These are phyloP conservation scores for Xylophagus ater DNA, from an alignment of 2,888 invertebrate genomes.

Conservation along the genomic window DNA sequence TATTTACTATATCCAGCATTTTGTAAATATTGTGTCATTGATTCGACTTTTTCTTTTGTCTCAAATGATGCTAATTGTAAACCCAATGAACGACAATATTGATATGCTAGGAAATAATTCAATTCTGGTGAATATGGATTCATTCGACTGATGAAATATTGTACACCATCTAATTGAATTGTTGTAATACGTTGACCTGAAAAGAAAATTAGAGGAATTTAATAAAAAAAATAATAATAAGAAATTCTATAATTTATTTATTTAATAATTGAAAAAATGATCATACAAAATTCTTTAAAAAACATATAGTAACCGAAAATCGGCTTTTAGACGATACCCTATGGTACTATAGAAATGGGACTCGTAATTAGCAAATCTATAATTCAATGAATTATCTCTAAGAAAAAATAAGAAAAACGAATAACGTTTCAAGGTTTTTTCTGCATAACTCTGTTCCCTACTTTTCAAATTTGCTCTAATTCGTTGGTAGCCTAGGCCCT, in stretches of 20 bases:
- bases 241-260: conserved; percentile 1
- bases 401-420: no score
- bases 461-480: no score
- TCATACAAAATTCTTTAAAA: neutral
- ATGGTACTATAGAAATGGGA: neutral
- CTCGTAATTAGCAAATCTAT: neutral
- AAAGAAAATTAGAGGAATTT: conserved; percentile 33
- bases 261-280: neutral
- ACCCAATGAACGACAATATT: conserved; percentile 77
- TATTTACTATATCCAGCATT: conserved; percentile 77
- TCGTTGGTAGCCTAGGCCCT: no score
- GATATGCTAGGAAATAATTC: conserved; percentile 78
- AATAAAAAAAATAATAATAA: neutral
- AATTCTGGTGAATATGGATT: conserved; percentile 77
- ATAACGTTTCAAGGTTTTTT: no score
- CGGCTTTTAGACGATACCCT: neutral
- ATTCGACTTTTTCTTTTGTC: conserved; percentile 76
- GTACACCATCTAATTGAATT: conserved; percentile 73
- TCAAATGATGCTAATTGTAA: conserved; percentile 76
- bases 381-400: neutral
- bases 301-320: neutral
- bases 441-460: no score
- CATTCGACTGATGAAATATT: conserved; percentile 78
- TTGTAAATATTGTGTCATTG: conserved; percentile 68
- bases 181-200: conserved; percentile 76